Base-by-base conservation (phyloP, 2,797 vertebrate genomes). In the Rhinoraja longicauda region DNA sequence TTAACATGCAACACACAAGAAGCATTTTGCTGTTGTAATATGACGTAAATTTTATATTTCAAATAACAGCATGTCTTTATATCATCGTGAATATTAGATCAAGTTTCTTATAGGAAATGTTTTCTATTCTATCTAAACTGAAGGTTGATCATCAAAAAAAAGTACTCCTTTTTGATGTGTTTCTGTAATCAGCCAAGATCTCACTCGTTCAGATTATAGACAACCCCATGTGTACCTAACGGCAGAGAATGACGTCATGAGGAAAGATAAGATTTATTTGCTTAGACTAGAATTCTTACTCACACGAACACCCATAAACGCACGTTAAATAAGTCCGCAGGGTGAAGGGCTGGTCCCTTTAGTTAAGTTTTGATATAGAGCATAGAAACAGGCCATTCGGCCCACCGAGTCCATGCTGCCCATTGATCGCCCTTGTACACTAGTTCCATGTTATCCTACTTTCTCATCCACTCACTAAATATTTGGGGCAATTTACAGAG, bases 201-300 rank as follows among this genome's bases (percentile, higher is more conserved):
- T 5, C 82, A 86, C 8, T 62, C 10, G 84, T 88, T 88, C 62
- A 36, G 15, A 36, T 67, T 36, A 21, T 67, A 88, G 62, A 88
- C 62, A 36, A 67, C 84, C 29, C 59, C 21, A 8, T 2, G 4
- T 36, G 21, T 39, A 64, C 0, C 29, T 13, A 64, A 17, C n/a
- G n/a, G 32, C 13, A 88, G 29, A 29, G n/a, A 19, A 64, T 62
- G 62, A 88, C 7, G 10, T 15, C 4, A 36, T 64, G 82, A 32
- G 57, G n/a, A n/a, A 86, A 57, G 53, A 86, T 64, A 64, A 88
- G n/a, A 88, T 32, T 7, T 88, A 62, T 88, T 88, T 67, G 84
- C 13, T 36, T 88, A 36, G 59, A 17, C 59, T 19, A 36, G 62
- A 67, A 64, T 73, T 73, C 21, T 73, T 19, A 73, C 21, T 86